Evolutionary conservation across 2,113 vertebrate species (phyloP), one percentile per base, ranked within the genome.

Genomic region (Alethe castanea): DNA sequence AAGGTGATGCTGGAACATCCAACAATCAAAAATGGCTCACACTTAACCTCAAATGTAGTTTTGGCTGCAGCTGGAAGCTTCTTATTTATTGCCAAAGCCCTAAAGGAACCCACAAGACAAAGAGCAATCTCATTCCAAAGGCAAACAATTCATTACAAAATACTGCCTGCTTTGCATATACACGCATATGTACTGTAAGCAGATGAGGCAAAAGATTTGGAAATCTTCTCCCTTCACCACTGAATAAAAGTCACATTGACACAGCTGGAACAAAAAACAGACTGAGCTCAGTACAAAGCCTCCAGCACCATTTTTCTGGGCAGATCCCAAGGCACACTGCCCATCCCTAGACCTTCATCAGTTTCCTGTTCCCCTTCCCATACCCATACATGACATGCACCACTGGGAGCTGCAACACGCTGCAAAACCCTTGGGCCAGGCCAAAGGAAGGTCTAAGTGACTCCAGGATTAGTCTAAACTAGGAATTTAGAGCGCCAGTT

Each of bases 91-190:
- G 83, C 86, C 76, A 81, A 88, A 64, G 81, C 69, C 52, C 56
- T 86, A 45, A 44, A 71, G 73, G 65, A 92, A 87, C 31, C 74
- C 91, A 72, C 72, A 69, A 84, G 60, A 89, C 65, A 92, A 80
- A 72, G 45, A 74, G 36, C 61, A 38, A 74, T 35, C 69, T 84
- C 66, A n/a, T 78, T 81, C 47, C 3, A 13, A 89, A 86, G 53
- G 77, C 53, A 56, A 89, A 80, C 57, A 81, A 88, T 82, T 85
- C 56, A 90, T 90, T 92, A 64, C 69, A 64, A 79, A 64, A 53
- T 23, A 45, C 61, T 94, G 85, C 70, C n/a, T 35, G 17, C 12
- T 87, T 67, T 67, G 71, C 69, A 50, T 53, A 47, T 8, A 40
- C 45, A 44, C 1, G 2, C 16, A 14, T 24, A 45, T 8, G 10